Evolutionary conservation across 2,888 invertebrate genomes (phyloP).

Genomic region (Chouioia cunea): DNA sequence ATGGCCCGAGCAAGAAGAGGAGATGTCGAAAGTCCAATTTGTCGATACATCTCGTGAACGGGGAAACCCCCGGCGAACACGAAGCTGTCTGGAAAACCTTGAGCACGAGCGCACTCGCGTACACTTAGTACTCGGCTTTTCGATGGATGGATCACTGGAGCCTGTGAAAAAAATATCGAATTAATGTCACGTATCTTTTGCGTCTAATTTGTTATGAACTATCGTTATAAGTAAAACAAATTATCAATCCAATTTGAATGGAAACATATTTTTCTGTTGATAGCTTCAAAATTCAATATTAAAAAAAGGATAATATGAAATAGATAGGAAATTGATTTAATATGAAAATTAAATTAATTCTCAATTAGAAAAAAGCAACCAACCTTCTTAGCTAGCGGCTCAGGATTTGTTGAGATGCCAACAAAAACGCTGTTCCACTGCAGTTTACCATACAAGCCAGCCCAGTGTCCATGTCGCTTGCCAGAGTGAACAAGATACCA

Average conservation of each 20-base stretch:
- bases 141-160: constrained; percentile 85
- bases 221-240: no score
- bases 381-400: constrained; percentile 89
- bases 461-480: constrained; percentile 83
- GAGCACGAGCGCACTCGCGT: constrained; percentile 90
- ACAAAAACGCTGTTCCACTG: constrained; percentile 88
- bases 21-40: constrained; percentile 91
- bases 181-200: no score
- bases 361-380: not conserved
- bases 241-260: no score
- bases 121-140: constrained; percentile 85
- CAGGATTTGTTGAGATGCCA: constrained; percentile 87
- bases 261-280: no score
- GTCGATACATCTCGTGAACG: constrained; percentile 79
- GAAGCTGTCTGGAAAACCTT: constrained; percentile 85
- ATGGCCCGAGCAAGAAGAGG: constrained; percentile 84
- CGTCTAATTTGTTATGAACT: no score
- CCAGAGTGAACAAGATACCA: constrained; percentile 92
- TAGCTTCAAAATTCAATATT: no score
- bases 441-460: constrained; percentile 84
- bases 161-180: constrained; percentile 64
- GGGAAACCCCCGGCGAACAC: constrained; percentile 78
- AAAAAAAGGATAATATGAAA: no score
- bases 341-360: not conserved
- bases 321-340: no score